phyloP scores from a whole-genome alignment of 2,113 vertebrate genomes.

The Sitta europaea region DNA sequence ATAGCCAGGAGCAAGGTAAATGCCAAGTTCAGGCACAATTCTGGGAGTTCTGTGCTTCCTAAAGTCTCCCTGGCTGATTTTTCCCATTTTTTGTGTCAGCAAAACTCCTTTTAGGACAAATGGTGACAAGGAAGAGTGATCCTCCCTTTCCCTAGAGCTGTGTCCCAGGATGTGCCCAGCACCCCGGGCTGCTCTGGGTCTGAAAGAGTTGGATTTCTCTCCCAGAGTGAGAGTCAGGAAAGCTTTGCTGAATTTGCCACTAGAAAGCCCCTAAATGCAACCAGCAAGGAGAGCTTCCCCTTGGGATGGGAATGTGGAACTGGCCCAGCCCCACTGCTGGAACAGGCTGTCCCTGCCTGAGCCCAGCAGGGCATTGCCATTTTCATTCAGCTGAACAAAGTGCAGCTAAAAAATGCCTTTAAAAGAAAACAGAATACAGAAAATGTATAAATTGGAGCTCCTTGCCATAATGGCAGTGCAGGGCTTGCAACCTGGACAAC shows the following conservation, averaged over 20 bases:
- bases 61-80: background rate
- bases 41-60: background rate
- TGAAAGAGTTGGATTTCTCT: background rate
- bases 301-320: background rate
- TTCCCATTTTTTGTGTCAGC: background rate
- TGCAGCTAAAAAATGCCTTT: background rate
- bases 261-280: background rate
- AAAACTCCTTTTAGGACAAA: background rate
- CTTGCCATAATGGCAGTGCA: background rate
- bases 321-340: background rate
- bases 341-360: background rate
- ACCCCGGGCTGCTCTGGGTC: fast-evolving
- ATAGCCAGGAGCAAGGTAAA: background rate
- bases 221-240: background rate
- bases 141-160: background rate
- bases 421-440: background rate
- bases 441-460: background rate
- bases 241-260: background rate
- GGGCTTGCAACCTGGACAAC: background rate
- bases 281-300: background rate
- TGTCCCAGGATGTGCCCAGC: background rate
- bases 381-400: background rate
- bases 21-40: background rate
- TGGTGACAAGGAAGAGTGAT: background rate
- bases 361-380: background rate